These are phyloP conservation scores for Aphis craccivora DNA, from an alignment of 1,140 invertebrate genomes.

Conservation along the genomic window DNA sequence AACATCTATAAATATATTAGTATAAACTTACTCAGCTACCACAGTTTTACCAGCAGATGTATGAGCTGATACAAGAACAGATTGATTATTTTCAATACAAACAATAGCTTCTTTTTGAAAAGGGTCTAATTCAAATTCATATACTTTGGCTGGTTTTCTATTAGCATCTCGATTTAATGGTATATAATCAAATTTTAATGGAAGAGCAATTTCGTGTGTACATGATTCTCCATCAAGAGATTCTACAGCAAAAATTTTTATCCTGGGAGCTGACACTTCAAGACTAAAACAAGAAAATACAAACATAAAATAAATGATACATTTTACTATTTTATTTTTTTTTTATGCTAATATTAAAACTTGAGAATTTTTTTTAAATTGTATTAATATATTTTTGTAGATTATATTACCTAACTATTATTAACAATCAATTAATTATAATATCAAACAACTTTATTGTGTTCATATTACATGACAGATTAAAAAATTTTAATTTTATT, in stretches of 20 bases:
- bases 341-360: too few species aligned
- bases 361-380: too few species aligned
- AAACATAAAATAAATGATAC: neutral
- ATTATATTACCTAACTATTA: too few species aligned
- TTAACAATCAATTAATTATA: too few species aligned
- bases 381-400: too few species aligned
- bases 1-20: conserved; percentile 36
- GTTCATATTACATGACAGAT: too few species aligned
- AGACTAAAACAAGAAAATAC: conserved; percentile 6
- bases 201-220: conserved; percentile 91
- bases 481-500: too few species aligned
- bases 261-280: conserved; percentile 25
- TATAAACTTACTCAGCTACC: conserved; percentile 89
- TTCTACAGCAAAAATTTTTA: conserved; percentile 79
- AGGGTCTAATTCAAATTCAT: conserved; percentile 94
- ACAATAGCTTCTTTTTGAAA: conserved; percentile 98
- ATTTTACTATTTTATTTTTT: neutral
- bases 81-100: conserved; percentile 97
- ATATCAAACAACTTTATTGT: neutral
- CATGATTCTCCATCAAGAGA: conserved; percentile 80
- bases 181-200: conserved; percentile 83
- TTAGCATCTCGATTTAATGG: conserved; percentile 71
- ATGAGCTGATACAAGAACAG: conserved; percentile 97
- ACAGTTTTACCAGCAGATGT: conserved; percentile 99
- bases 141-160: conserved; percentile 85